A percentile compares a stretch with the other conserved stretches of the same genome.
These are phyloP conservation scores for Dynastes tityus DNA, from an alignment of 2,888 invertebrate species.

Conservation along the genomic window DNA sequence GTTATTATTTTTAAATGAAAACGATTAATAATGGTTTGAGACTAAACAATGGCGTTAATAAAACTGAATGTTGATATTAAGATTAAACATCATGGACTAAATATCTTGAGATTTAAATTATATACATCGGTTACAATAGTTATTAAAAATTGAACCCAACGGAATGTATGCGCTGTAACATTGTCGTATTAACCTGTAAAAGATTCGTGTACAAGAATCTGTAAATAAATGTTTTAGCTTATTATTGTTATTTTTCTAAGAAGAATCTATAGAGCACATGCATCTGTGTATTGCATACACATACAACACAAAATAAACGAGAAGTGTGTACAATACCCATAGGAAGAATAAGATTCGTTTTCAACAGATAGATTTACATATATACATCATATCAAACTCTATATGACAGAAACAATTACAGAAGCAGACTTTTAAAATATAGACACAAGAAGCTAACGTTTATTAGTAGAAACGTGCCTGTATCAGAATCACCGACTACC, in stretches of 20 bases:
- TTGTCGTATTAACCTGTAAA: neutral
- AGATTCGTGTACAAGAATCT: neutral
- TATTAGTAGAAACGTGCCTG: slow-evolving; percentile 66
- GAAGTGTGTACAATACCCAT: slow-evolving; percentile 29
- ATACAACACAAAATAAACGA: neutral
- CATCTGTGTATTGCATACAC: neutral
- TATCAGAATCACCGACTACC: slow-evolving; percentile 67
- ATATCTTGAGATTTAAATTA: too few relatives aligned
- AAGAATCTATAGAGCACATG: neutral
- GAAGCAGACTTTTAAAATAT: slow-evolving; percentile 29
- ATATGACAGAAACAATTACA: slow-evolving; percentile 36
- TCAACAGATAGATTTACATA: slow-evolving; percentile 22
- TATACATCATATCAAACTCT: slow-evolving; percentile 15
- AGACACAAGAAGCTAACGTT: slow-evolving; percentile 33
- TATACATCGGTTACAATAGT: too few relatives aligned
- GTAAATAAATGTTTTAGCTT: neutral
- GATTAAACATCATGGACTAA: too few relatives aligned
- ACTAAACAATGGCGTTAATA: too few relatives aligned
- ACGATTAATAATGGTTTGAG: too few relatives aligned
- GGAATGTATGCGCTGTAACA: too few relatives aligned
- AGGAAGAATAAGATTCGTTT: slow-evolving; percentile 24
- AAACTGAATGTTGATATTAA: too few relatives aligned
- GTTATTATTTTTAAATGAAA: too few relatives aligned
- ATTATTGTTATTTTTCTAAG: slow-evolving; percentile 14
- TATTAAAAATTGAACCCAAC: too few relatives aligned